Conservation (phyloP, 1,140 invertebrate species). For the Aricia agestis region DNA sequence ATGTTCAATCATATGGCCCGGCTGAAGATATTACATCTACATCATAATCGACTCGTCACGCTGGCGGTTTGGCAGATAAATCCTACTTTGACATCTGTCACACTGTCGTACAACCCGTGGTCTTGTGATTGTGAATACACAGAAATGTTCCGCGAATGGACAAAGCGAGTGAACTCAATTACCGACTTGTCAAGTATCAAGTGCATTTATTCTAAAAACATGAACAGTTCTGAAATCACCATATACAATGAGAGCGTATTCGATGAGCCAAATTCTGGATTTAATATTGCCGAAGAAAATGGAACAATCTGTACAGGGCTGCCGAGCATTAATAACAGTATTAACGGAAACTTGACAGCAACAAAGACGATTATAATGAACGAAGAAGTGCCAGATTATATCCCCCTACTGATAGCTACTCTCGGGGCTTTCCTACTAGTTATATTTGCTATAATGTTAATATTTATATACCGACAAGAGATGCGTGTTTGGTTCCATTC, state of each 20-base stretch:
- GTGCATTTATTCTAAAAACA: conserved; percentile 78
- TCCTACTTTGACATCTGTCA: conserved; percentile 80
- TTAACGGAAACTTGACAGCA: conserved; percentile 80
- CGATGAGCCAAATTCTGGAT: conserved; percentile 77
- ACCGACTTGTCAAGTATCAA: conserved; percentile 79
- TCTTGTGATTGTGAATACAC: conserved; percentile 91
- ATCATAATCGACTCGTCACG: conserved; percentile 85
- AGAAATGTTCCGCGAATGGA: conserved; percentile 87
- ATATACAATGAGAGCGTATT: conserved; percentile 77
- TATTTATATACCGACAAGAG: conserved; percentile 90
- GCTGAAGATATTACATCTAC: conserved; percentile 83
- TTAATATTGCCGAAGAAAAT: conserved; percentile 76
- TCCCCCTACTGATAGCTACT: conserved; percentile 85
- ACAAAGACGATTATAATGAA: conserved; percentile 84
- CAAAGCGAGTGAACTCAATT: conserved; percentile 80
- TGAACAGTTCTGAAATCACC: conserved; percentile 75
- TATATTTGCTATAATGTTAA: conserved; percentile 82
- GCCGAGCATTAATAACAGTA: conserved; percentile 81
- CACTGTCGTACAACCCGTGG: conserved; percentile 89
- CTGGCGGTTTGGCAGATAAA: conserved; percentile 87
- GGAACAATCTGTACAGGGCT: conserved; percentile 78
- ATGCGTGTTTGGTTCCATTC: conserved; percentile 94
- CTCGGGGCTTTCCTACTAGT: conserved; percentile 83
- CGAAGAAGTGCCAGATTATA: conserved; percentile 85
- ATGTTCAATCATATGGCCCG: conserved; percentile 86